A percentile compares a stretch with the other conserved stretches of the same genome.
These are phyloP conservation scores for Apamea epomidion DNA, from an alignment of 2,888 invertebrate genomes.

Conservation along the genomic window DNA sequence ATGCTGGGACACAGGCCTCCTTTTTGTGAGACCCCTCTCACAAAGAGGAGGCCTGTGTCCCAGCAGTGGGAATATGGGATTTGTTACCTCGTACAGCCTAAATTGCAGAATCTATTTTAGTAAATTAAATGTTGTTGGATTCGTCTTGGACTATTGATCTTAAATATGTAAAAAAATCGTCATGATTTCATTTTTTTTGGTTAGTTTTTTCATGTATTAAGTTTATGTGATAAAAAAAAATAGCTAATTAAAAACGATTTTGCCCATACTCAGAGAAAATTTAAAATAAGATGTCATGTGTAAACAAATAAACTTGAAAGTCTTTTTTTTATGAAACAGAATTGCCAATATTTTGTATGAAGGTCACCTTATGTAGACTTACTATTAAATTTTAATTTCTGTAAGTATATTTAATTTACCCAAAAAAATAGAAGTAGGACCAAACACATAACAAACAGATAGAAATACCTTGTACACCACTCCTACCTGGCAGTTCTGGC, in stretches of 20 bases:
- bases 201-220: background rate
- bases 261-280: too few relatives aligned
- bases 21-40: too few relatives aligned
- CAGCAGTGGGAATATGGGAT: too few relatives aligned
- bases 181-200: background rate
- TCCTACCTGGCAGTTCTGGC: background rate
- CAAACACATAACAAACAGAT: background rate
- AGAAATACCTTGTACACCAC: background rate
- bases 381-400: too few relatives aligned
- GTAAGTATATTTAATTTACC: too few relatives aligned
- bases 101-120: background rate
- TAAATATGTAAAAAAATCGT: background rate
- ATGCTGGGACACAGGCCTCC: too few relatives aligned
- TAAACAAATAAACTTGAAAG: background rate
- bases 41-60: too few relatives aligned
- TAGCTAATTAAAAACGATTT: background rate
- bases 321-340: background rate
- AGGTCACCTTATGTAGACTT: background rate
- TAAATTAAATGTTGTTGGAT: background rate
- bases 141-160: background rate
- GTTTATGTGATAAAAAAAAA: too few relatives aligned
- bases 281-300: background rate
- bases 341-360: background rate
- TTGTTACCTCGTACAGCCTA: too few relatives aligned
- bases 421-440: background rate